phyloP scores from a whole-genome alignment of 2,113 vertebrate species.

The Arothron firmamentum region DNA sequence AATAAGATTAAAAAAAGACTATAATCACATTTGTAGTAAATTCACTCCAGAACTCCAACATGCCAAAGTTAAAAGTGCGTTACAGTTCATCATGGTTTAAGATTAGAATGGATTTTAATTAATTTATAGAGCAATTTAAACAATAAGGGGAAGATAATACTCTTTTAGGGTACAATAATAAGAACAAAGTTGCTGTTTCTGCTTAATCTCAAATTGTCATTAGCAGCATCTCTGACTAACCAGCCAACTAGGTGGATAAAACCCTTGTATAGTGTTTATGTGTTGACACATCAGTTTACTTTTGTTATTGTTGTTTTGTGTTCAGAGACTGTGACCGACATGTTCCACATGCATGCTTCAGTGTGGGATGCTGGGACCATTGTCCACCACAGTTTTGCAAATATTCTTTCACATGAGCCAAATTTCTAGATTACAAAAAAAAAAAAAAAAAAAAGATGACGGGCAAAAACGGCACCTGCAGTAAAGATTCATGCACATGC shows the following conservation, averaged over 20 bases:
- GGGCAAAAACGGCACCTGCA: neutral
- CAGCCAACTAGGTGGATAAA: no score
- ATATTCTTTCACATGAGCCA: conserved; percentile 48
- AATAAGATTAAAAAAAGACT: neutral
- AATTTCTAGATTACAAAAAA: conserved; percentile 23
- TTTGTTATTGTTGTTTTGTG: conserved; percentile 6
- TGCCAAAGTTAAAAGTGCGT: no score
- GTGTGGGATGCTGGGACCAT: conserved; percentile 19
- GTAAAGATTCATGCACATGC: conserved; percentile 9
- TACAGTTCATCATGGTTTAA: no score
- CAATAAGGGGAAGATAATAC: no score
- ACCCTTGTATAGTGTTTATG: conserved; percentile 6
- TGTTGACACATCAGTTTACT: conserved; percentile 38
- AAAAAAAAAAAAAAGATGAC: neutral
- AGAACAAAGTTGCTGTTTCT: no score
- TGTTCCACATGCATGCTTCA: conserved; percentile 43
- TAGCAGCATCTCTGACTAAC: no score
- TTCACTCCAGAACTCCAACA: no score
- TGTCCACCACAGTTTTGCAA: conserved; percentile 48
- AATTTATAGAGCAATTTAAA: neutral
- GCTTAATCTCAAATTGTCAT: no score
- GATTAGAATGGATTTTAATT: neutral
- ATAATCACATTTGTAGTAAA: no score
- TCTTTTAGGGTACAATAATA: no score
- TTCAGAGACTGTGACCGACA: conserved; percentile 3